Percentiles rank a stretch among this genome's conserved stretches.
These are phyloP conservation scores for Andrena trimmerana DNA, from an alignment of 2,888 invertebrate genomes.

Conservation along the genomic window DNA sequence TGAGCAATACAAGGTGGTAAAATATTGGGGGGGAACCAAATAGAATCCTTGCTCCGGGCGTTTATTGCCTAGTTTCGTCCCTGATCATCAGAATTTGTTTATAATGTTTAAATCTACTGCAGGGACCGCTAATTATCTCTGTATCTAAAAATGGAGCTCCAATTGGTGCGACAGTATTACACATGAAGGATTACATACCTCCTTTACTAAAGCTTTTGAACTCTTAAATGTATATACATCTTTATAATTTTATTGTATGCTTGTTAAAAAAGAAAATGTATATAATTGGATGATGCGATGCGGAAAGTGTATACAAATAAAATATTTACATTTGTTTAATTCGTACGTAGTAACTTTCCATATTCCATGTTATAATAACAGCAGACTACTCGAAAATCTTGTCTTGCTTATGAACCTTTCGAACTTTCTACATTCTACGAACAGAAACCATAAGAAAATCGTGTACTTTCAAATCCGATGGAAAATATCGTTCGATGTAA, in stretches of 20 bases:
- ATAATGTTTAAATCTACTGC: constrained; percentile 15
- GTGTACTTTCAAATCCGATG: neutral
- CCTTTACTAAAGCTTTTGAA: constrained; percentile 67
- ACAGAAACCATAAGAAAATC: neutral
- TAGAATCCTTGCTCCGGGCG: no score
- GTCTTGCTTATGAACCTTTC: neutral
- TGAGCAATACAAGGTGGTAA: no score
- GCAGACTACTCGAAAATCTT: constrained; percentile 3
- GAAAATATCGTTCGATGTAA: neutral
- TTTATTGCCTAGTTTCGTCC: no score
- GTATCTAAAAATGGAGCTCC: constrained; percentile 69
- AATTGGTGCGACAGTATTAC: constrained; percentile 71
- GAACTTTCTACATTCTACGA: neutral
- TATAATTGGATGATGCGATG: neutral
- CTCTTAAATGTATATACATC: constrained; percentile 8
- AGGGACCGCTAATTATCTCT: constrained; percentile 77
- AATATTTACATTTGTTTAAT: neutral
- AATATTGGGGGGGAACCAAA: no score
- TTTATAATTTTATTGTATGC: neutral
- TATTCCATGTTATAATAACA: constrained; percentile 5
- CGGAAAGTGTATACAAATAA: constrained; percentile 1
- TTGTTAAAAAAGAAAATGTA: constrained; percentile 5
- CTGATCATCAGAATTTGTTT: neutral
- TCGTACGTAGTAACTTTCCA: neutral
- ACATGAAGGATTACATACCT: constrained; percentile 74